Base-by-base conservation (phyloP, 1,140 invertebrate species). In the Brachionus angularis region DNA sequence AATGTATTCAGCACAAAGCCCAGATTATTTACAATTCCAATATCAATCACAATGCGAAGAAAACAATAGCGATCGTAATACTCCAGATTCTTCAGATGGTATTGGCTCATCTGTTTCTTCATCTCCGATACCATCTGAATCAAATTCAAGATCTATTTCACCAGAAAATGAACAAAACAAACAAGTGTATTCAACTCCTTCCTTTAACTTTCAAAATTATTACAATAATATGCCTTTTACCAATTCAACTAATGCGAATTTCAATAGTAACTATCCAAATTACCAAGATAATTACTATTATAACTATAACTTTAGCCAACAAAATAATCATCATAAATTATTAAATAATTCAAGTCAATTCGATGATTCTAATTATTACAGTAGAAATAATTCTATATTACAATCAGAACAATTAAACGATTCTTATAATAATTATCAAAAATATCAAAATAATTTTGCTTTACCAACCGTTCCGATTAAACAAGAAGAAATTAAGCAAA, bases 291-390 rank as follows among this genome's bases (percentile, higher is more conserved):
- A 58, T 2, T 58, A 23, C 3, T 58, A 58, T 14, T 23, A 23
- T 39, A 23, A 42, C 29, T 18, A 55, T 33, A 55, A 31, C 21
- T n/a, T 8, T 23, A 58, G 18, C 7, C n/a, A n/a, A n/a, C n/a
- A n/a, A n/a, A n/a, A n/a, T n/a, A n/a, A n/a, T n/a, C n/a, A n/a
- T n/a, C n/a, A n/a, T n/a, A n/a, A n/a, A n/a, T n/a, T n/a, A n/a
- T n/a, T n/a, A n/a, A n/a, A n/a, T n/a, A n/a, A n/a, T n/a, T n/a
- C n/a, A n/a, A n/a, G n/a, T n/a, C n/a, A n/a, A n/a, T 39, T 58
- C 5, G 39, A 58, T 18, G 53, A 58, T 27, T 58, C 53, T 0
- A 58, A 58, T 39, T 58, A 58, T 39, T 39, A 34, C 18, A 58
- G 53, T 12, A 10, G 53, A 39, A 58, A 58, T 8, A 58, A 42